phyloP scores from a whole-genome alignment of 1,140 invertebrate genomes.

The Drosophila biarmipes region DNA sequence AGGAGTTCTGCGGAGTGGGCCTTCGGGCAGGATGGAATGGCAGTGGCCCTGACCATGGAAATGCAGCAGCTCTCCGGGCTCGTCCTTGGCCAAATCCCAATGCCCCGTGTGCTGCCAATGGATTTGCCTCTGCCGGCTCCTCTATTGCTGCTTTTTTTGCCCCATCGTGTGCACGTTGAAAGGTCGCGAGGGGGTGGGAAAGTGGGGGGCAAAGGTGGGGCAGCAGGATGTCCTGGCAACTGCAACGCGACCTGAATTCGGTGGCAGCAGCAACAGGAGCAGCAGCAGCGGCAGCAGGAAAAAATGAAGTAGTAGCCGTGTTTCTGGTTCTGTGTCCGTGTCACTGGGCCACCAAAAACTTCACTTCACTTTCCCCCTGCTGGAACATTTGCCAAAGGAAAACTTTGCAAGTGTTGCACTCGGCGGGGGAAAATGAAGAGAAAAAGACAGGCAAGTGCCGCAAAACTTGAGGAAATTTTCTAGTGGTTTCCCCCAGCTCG shows the following conservation, averaged over 20 bases:
- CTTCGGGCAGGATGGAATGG: slow-evolving; percentile 8
- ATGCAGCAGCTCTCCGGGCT: slow-evolving; percentile 20
- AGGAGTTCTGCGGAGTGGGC: background rate
- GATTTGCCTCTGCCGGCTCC: slow-evolving; percentile 19
- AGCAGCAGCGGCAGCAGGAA: slow-evolving; percentile 11
- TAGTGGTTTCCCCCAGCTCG: slow-evolving; percentile 12
- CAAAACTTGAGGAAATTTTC: slow-evolving; percentile 36
- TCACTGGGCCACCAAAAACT: slow-evolving; percentile 65
- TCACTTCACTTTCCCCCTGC: slow-evolving; percentile 44
- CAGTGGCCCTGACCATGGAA: slow-evolving; percentile 39
- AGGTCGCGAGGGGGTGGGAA: slow-evolving; percentile 32
- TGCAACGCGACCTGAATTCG: slow-evolving; percentile 64
- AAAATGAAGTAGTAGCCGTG: slow-evolving; percentile 20
- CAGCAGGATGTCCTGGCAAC: slow-evolving; percentile 15
- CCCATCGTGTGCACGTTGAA: slow-evolving; percentile 15
- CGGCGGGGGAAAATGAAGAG: slow-evolving; percentile 1
- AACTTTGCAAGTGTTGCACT: slow-evolving; percentile 69
- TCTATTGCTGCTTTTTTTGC: slow-evolving; percentile 11
- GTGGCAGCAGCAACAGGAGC: slow-evolving; percentile 7
- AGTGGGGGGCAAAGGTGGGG: background rate
- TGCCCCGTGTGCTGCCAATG: slow-evolving; percentile 22
- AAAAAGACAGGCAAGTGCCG: slow-evolving; percentile 19
- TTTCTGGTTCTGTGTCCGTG: slow-evolving; percentile 49
- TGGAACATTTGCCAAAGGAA: slow-evolving; percentile 19
- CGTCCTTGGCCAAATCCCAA: slow-evolving; percentile 45